These are phyloP conservation scores for Xenops minutus DNA, from an alignment of 2,797 vertebrate species.

Conservation along the genomic window DNA sequence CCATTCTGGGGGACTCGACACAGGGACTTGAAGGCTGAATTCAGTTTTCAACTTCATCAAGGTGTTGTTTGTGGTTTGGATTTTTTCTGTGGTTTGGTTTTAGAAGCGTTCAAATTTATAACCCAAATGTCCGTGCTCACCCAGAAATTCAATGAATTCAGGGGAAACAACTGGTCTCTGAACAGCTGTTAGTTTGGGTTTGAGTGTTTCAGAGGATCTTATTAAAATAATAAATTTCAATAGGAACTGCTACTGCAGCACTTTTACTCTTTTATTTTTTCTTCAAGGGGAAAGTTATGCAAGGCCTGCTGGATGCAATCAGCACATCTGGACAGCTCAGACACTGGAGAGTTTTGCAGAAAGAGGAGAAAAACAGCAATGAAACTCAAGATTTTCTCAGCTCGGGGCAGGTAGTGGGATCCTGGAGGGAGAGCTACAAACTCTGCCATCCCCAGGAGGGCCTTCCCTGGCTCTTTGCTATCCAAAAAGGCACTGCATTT, in stretches of 20 bases:
- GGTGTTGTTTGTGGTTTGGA: neutral
- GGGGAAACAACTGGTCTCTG: slow-evolving; percentile 13
- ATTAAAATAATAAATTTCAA: slow-evolving; percentile 68
- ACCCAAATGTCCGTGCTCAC: neutral
- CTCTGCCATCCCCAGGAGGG: neutral
- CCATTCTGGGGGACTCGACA: too few relatives aligned
- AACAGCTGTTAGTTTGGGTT: slow-evolving; percentile 56
- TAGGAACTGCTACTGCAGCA: slow-evolving; percentile 31
- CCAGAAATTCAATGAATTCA: slow-evolving; percentile 50
- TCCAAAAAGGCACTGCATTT: neutral
- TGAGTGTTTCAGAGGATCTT: slow-evolving; percentile 31
- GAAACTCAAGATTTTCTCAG: neutral
- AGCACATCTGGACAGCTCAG: slow-evolving; percentile 31
- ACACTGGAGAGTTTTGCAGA: neutral
- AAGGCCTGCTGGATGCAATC: slow-evolving; percentile 27
- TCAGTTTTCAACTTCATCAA: neutral
- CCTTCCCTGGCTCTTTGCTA: neutral
- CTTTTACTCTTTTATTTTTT: neutral
- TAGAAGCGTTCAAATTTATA: neutral
- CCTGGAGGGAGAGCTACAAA: neutral
- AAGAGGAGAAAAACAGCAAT: neutral
- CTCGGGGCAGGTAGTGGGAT: neutral
- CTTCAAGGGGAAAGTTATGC: slow-evolving; percentile 5
- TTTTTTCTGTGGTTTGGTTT: neutral
- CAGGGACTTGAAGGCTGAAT: neutral